Conservation (phyloP, 2,113 vertebrate genomes). For the Natator depressus region DNA sequence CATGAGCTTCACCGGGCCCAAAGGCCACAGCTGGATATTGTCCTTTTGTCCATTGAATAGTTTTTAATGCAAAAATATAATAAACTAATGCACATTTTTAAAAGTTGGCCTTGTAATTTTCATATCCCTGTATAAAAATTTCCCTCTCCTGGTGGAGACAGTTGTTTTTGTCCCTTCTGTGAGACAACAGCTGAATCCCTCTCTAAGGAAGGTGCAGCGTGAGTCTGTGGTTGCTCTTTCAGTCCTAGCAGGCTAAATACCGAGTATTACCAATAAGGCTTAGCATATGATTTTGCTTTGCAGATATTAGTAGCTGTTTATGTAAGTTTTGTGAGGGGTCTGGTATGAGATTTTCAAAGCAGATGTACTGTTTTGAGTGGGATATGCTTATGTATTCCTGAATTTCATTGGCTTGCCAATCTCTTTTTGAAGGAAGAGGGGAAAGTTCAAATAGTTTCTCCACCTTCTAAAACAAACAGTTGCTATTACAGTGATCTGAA, state of each 20-base stretch:
- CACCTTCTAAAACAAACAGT: background rate
- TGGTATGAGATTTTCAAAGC: background rate
- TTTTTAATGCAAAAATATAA: background rate
- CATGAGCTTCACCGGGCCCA: background rate
- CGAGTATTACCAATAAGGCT: background rate
- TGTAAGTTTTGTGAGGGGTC: background rate
- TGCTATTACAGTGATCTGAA: accelerated
- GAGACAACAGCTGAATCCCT: background rate
- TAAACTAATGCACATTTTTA: background rate
- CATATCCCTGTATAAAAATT: background rate
- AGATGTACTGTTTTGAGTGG: background rate
- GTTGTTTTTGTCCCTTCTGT: background rate
- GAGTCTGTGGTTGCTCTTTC: background rate
- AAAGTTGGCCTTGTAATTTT: background rate
- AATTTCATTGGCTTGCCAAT: background rate
- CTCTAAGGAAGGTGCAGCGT: background rate
- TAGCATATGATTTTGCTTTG: background rate
- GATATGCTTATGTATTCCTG: background rate
- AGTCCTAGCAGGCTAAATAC: background rate
- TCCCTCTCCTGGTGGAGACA: background rate
- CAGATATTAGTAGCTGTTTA: background rate
- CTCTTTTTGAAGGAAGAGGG: background rate
- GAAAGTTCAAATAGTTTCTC: background rate
- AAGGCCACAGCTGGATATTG: background rate
- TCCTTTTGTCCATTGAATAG: background rate